phyloP scores from a whole-genome alignment of 2,888 invertebrate species.

The Andrena minutula region DNA sequence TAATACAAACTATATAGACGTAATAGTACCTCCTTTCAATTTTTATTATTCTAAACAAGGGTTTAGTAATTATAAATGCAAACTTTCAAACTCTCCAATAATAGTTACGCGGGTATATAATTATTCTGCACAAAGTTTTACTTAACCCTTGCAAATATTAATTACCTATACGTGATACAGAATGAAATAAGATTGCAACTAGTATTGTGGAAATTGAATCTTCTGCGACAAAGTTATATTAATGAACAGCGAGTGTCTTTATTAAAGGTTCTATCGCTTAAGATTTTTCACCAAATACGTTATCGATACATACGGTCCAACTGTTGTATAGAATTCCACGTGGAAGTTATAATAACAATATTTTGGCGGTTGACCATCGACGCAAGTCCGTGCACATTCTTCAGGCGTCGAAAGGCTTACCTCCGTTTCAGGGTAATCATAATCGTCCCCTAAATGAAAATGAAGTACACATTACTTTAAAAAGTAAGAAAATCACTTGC shows the following conservation, averaged over 20 bases:
- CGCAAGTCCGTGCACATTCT: conserved; percentile 55
- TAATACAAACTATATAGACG: no score
- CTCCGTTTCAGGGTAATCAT: neutral
- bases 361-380: neutral
- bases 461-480: neutral
- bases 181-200: no score
- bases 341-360: conserved; percentile 52
- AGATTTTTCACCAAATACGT: neutral
- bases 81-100: no score
- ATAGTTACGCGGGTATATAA: no score
- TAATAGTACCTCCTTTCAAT: no score
- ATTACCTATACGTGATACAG: no score
- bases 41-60: no score
- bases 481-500: neutral
- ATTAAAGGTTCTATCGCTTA: neutral
- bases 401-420: conserved; percentile 35
- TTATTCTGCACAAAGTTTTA: no score
- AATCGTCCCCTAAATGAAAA: neutral
- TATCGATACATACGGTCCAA: conserved; percentile 51
- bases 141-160: no score
- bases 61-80: no score
- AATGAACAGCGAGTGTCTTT: neutral
- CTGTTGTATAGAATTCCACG: conserved; percentile 48
- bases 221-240: neutral
- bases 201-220: no score